Base-by-base conservation (phyloP, 2,888 invertebrate genomes). In the Zonitis immaculata region DNA sequence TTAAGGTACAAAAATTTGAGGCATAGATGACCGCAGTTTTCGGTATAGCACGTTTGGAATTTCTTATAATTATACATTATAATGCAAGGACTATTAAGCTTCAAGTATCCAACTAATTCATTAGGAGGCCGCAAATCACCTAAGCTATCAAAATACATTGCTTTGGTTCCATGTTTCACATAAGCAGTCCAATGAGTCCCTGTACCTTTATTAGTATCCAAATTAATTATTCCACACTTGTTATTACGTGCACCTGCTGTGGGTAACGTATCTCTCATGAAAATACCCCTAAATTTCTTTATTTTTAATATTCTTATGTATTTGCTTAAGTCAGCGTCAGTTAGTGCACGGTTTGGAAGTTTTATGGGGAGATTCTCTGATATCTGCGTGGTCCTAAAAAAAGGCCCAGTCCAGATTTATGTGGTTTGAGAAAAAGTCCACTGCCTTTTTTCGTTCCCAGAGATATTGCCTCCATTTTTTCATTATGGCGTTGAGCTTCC, bases 401-500 rank as follows among this genome's bases (percentile, higher is more conserved):
- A 26, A 52, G 52, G 11, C 52, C 48, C n/a, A 50, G 11, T 14
- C 52, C 52, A 1, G 12, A 50, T 42, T 28, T 32, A 35, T 52
- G 42, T 20, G 51, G 47, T 52, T 43, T 54, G 2, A 54, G 12
- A 18, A 42, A 43, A 18, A 51, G 7, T 7, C 47, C 47, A 26
- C 26, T 26, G 26, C 26, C 26, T 7, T 3, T 7, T 1, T 3
- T 7, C 42, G 58, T 64, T 6, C 58, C 64, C 6, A 64, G 16
- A 9, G 61, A 58, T 20, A 65, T 56, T 1, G 48, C 54, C 50
- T 67, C 60, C 58, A 66, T 66, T 9, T 50, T 53, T 47, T 52
- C 27, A 49, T 67, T 66, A 51, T 67, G 65, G 7, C 65, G 47
- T 47, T 62, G 49, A 18, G 42, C 56, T 51, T 69, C 66, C 11